Conservation (phyloP, 1,140 invertebrate species). For the Augochlora pura region DNA sequence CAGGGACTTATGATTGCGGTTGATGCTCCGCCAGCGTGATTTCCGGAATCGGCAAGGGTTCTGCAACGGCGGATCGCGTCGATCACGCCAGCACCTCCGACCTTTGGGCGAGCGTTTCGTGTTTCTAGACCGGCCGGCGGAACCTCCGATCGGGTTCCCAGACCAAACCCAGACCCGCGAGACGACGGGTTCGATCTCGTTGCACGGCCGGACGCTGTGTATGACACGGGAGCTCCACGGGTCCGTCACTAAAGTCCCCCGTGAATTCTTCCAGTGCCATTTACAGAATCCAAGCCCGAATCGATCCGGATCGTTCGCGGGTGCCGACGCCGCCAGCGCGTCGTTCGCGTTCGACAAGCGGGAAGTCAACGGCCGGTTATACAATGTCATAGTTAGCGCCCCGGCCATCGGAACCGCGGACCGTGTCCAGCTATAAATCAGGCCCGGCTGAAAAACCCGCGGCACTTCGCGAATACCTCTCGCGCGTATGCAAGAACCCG, state of each 20-base stretch:
- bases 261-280: conserved; percentile 82
- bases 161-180: background rate
- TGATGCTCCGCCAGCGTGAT: background rate
- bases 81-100: background rate
- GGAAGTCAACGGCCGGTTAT: no score
- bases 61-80: background rate
- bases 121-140: conserved; percentile 40
- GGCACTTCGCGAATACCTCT: background rate
- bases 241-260: conserved; percentile 76
- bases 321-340: background rate
- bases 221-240: conserved; percentile 81
- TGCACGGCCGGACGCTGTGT: conserved; percentile 78
- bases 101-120: background rate
- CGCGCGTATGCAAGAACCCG: background rate
- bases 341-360: background rate
- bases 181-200: conserved; percentile 46
- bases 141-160: conserved; percentile 2
- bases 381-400: no score
- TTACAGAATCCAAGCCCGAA: conserved; percentile 78
- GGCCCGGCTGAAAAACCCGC: background rate
- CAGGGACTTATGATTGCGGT: no score
- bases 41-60: conserved; percentile 16
- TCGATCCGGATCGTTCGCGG: background rate
- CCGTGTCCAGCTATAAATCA: background rate
- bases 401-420: background rate